Conservation (phyloP, 1,140 invertebrate species). For the Marisa cornuarietis region DNA sequence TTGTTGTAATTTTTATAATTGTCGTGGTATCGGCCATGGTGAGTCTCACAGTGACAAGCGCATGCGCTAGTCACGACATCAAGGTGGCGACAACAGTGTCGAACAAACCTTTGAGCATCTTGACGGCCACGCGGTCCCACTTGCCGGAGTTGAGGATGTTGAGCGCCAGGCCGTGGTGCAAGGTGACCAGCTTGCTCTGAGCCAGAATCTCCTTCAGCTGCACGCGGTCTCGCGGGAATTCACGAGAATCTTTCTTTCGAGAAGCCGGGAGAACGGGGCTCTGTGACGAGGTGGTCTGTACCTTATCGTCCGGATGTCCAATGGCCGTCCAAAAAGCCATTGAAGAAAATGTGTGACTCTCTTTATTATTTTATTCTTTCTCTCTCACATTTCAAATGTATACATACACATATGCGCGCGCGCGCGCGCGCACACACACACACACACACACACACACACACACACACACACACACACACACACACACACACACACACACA, state of each 20-base stretch:
- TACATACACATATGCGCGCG: not conserved
- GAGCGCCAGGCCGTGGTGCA: constrained; percentile 9
- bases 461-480: constrained; percentile 14
- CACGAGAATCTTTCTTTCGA: not conserved
- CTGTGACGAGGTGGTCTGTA: too few relatives aligned
- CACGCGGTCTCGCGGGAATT: constrained; percentile 17
- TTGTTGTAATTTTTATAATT: not conserved
- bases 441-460: not conserved
- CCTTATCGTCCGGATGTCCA: too few relatives aligned
- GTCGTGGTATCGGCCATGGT: not conserved
- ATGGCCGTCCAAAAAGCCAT: too few relatives aligned
- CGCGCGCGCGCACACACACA: not conserved
- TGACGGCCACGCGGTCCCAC: constrained; percentile 21
- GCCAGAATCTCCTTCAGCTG: constrained; percentile 17
- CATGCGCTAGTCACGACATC: too few relatives aligned
- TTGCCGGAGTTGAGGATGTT: constrained; percentile 8
- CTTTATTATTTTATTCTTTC: not conserved
- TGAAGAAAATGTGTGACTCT: not conserved
- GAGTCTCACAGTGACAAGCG: not conserved
- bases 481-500: too few relatives aligned
- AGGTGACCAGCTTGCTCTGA: constrained; percentile 10
- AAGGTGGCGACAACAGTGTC: not conserved
- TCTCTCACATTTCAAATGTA: not conserved
- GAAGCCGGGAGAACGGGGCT: not conserved
- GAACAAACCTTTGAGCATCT: constrained; percentile 14